Evolutionary conservation across 2,797 vertebrate genomes (phyloP), one percentile per base, ranked within the genome.

Genomic region (Antrozous pallidus): DNA sequence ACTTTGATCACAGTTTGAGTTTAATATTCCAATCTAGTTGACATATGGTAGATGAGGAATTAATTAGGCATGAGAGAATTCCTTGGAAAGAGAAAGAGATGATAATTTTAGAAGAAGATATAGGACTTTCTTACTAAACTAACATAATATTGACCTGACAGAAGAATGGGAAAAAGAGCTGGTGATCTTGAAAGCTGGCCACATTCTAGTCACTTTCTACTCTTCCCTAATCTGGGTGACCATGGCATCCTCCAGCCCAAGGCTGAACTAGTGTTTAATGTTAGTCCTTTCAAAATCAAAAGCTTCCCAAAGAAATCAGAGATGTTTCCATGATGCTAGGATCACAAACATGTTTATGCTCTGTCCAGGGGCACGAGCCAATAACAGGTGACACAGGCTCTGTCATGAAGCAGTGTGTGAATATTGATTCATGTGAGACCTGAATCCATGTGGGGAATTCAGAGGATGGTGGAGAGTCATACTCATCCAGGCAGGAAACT

Each of bases 11-110:
- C 31, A 33, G 0, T 77, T 67, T 31, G 26, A 42, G 8, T 47
- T 94, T 24, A 12, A 20, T 77, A 74, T 4, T 10, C 0, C 28
- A 75, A 45, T 5, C 33, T 56, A 38, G 6, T 51, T 81, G 61
- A 82, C n/a, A 65, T 1, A 58, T 1, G 12, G 56, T 58, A 63
- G 31, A 24, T 16, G 10, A 71, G 40, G 26, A 83, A n/a, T 54
- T 73, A 51, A 54, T 85, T 47, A 42, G 33, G n/a, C 14, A 45
- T 4, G 45, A 56, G 1, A 8, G 18, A 51, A 51, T 65, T 74
- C 20, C 28, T 40, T 71, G 31, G 36, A 84, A 42, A 42, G 70
- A 89, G 61, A 81, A 88, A 93, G 42, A 83, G 42, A 42, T 2
- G 17, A 47, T 56, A 51, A 22, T 67, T 93, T 80, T 31, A 75